Conservation (phyloP, 1,140 invertebrate genomes). For the Luehdorfia chinensis region DNA sequence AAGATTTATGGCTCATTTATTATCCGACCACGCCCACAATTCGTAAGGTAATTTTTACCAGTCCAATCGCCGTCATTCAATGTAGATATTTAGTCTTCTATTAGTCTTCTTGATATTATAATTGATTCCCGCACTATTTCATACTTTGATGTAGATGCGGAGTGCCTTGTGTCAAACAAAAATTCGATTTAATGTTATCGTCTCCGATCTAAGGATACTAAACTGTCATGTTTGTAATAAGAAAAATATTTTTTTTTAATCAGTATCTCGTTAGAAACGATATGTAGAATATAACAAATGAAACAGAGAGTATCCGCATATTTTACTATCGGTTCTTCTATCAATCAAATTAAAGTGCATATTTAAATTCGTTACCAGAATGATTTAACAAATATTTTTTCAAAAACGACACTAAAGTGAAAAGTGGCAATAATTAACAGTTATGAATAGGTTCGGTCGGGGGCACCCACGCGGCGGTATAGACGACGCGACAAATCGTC, state of each 20-base stretch:
- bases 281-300: too few species aligned
- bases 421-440: slow-evolving; percentile 58
- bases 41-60: slow-evolving; percentile 17
- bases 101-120: background rate
- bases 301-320: too few species aligned
- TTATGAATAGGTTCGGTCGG: slow-evolving; percentile 45
- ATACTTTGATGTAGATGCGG: background rate
- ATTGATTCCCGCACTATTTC: slow-evolving; percentile 1
- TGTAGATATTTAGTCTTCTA: slow-evolving; percentile 15
- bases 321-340: too few species aligned
- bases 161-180: background rate
- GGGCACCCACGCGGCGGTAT: slow-evolving; percentile 60
- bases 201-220: too few species aligned
- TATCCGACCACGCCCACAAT: slow-evolving; percentile 14
- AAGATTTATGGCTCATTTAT: slow-evolving; percentile 18
- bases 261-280: too few species aligned
- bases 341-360: too few species aligned
- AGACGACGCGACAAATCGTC: slow-evolving; percentile 67
- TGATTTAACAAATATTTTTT: too few species aligned
- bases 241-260: background rate
- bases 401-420: too few species aligned
- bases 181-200: background rate
- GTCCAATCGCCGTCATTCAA: slow-evolving; percentile 14
- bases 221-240: slow-evolving; percentile 6
- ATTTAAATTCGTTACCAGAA: too few species aligned